Percentiles rank a stretch among this genome's conserved stretches.
phyloP scores from a whole-genome alignment of 2,888 invertebrate species.

The Parnassius apollo region DNA sequence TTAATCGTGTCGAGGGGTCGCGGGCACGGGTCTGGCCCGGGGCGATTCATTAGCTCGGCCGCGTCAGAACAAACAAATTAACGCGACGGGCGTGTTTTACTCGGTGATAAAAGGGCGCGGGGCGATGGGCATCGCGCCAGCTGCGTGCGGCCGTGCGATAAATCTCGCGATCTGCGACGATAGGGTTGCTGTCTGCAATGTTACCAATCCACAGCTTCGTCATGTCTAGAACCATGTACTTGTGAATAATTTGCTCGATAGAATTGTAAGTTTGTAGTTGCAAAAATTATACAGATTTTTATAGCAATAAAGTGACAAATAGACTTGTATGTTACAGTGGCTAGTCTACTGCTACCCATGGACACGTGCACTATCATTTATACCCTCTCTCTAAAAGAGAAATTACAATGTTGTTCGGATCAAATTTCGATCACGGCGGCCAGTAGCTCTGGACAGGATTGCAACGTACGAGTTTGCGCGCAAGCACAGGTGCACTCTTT shows the following conservation, averaged over 20 bases:
- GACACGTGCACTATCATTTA: too few relatives aligned
- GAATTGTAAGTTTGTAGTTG: not conserved
- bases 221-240: too few relatives aligned
- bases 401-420: too few relatives aligned
- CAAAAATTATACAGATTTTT: not conserved
- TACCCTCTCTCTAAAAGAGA: too few relatives aligned
- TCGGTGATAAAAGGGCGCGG: constrained; percentile 75
- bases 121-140: constrained; percentile 68
- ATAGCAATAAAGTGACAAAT: not conserved
- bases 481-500: too few relatives aligned
- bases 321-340: too few relatives aligned
- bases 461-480: too few relatives aligned
- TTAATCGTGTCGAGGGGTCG: constrained; percentile 60
- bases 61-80: constrained; percentile 80
- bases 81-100: constrained; percentile 74
- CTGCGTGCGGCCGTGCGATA: constrained; percentile 68
- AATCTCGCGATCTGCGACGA: constrained; percentile 54
- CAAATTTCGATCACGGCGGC: too few relatives aligned
- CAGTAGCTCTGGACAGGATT: too few relatives aligned
- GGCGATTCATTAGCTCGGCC: constrained; percentile 78
- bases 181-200: constrained; percentile 31
- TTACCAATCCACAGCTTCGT: constrained; percentile 9
- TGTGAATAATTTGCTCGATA: too few relatives aligned
- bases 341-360: too few relatives aligned
- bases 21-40: constrained; percentile 70